A percentile compares a stretch with the other conserved stretches of the same genome.
Evolutionary conservation across 2,113 vertebrate genomes (phyloP).

Genomic region (Blennius ocellaris): DNA sequence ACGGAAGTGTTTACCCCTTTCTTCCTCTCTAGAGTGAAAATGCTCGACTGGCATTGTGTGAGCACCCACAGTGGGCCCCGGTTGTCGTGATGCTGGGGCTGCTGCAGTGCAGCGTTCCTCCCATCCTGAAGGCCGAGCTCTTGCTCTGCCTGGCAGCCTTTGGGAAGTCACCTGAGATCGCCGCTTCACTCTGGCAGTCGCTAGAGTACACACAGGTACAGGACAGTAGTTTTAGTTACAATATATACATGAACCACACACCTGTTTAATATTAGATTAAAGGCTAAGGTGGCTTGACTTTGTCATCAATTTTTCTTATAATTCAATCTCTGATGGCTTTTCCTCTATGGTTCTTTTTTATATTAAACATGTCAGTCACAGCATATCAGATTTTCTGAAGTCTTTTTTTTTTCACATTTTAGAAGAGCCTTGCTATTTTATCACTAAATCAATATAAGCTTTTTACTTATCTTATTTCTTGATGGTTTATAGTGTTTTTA

Average conservation of each 20-base stretch:
- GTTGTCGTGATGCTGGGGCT: slow-evolving; percentile 95
- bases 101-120: slow-evolving; percentile 94
- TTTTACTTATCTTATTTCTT: too few relatives aligned
- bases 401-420: too few relatives aligned
- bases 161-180: slow-evolving; percentile 95
- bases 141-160: slow-evolving; percentile 92
- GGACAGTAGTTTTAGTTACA: background rate
- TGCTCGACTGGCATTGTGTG: slow-evolving; percentile 93
- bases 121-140: slow-evolving; percentile 91
- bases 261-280: too few relatives aligned
- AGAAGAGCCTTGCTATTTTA: too few relatives aligned
- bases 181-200: slow-evolving; percentile 97
- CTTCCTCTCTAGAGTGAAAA: slow-evolving; percentile 89
- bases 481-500: background rate
- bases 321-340: too few relatives aligned
- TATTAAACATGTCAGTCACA: background rate
- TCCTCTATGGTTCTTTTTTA: background rate
- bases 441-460: too few relatives aligned
- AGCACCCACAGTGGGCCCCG: slow-evolving; percentile 98
- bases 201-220: slow-evolving; percentile 94
- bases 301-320: too few relatives aligned
- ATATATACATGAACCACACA: too few relatives aligned
- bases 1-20: background rate
- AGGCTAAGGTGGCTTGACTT: too few relatives aligned
- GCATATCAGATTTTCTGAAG: too few relatives aligned